Percentiles rank a stretch among this genome's conserved stretches.
phyloP scores from a whole-genome alignment of 2,888 invertebrate species.

The Drosophila prolongata region DNA sequence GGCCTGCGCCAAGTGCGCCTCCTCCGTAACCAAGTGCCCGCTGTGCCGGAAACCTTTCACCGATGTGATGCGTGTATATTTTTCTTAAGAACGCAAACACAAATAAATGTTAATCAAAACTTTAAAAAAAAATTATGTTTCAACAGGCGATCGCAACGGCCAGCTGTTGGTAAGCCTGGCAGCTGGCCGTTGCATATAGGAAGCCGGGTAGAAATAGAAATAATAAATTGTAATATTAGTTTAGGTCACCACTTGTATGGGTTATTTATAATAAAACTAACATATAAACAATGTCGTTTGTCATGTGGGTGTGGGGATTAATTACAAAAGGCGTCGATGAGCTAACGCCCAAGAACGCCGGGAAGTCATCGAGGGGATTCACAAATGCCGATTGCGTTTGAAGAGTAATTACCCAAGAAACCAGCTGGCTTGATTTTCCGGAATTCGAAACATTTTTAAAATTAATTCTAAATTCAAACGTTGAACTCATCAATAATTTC shows the following conservation, averaged over 20 bases:
- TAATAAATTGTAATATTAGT: conserved; percentile 35
- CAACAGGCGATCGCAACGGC: conserved; percentile 46
- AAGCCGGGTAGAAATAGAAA: conserved; percentile 19
- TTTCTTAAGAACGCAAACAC: conserved; percentile 77
- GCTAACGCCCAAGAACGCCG: neutral
- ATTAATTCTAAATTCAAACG: neutral
- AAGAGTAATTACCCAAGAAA: neutral
- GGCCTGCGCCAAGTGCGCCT: conserved; percentile 95
- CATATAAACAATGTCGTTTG: conserved; percentile 18
- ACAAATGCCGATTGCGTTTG: neutral
- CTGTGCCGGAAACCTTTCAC: conserved; percentile 92
- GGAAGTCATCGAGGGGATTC: conserved; percentile 1
- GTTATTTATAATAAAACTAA: conserved; percentile 45
- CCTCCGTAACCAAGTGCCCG: conserved; percentile 93
- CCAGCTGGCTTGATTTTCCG: neutral
- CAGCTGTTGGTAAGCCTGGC: conserved; percentile 47
- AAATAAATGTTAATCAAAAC: conserved; percentile 38
- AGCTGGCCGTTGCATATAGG: conserved; percentile 58
- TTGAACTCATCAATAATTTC: neutral
- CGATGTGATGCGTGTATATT: conserved; percentile 85
- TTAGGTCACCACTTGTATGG: conserved; percentile 34
- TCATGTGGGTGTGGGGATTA: neutral
- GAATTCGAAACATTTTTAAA: neutral
- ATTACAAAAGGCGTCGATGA: conserved; percentile 1
- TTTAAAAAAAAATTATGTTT: conserved; percentile 13